Conservation (phyloP, 2,797 vertebrate species). For the Ispidina picta region DNA sequence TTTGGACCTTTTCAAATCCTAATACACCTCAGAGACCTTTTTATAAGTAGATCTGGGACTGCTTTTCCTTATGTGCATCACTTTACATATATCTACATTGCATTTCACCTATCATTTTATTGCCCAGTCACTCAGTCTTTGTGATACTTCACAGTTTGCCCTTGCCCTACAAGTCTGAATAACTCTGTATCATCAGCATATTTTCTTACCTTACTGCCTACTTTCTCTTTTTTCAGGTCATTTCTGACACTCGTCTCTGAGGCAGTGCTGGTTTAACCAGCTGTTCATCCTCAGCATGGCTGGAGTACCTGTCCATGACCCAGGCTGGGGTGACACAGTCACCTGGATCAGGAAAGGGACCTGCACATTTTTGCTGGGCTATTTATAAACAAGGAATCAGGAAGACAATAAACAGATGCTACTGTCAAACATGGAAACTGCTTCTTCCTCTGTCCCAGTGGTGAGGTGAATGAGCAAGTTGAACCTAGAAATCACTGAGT, state of each 20-base stretch:
- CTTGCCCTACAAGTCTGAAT: slow-evolving; percentile 51
- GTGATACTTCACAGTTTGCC: slow-evolving; percentile 25
- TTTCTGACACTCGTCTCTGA: slow-evolving; percentile 7
- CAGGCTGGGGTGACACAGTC: background rate
- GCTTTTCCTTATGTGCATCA: slow-evolving; percentile 26
- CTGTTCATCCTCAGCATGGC: background rate
- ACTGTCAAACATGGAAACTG: background rate
- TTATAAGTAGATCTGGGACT: background rate
- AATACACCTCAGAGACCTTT: slow-evolving; percentile 1
- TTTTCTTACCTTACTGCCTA: slow-evolving; percentile 16
- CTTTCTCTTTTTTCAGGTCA: background rate
- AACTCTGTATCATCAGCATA: slow-evolving; percentile 40
- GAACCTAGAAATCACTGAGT: background rate
- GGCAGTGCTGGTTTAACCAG: background rate
- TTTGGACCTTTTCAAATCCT: slow-evolving; percentile 11
- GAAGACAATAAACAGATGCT: background rate
- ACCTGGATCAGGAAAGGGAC: background rate
- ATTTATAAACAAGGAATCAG: background rate
- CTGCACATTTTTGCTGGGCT: background rate
- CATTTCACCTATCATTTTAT: slow-evolving; percentile 40
- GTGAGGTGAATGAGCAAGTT: background rate
- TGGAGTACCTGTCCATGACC: background rate
- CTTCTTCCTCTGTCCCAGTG: background rate
- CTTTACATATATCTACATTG: slow-evolving; percentile 60
- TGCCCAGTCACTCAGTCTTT: slow-evolving; percentile 15